A percentile compares a stretch with the other conserved stretches of the same genome.
These are phyloP conservation scores for Alviniconcha strummeri DNA, from an alignment of 2,888 invertebrate species.

Conservation along the genomic window DNA sequence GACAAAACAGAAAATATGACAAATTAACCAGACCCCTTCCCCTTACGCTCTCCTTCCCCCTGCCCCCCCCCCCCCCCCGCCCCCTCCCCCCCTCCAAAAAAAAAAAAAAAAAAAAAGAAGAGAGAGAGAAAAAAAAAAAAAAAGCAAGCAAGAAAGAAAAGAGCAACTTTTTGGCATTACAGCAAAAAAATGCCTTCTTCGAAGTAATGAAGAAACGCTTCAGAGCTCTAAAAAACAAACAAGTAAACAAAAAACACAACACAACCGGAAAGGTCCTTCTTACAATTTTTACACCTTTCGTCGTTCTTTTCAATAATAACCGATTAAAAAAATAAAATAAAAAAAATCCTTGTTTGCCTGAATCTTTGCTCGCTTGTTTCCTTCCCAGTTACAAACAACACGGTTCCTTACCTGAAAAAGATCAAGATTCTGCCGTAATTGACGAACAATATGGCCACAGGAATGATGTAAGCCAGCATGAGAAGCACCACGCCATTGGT, in stretches of 20 bases:
- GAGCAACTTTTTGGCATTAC: background rate
- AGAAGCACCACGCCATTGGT: conserved; percentile 80
- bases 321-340: background rate
- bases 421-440: conserved; percentile 82
- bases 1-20: background rate
- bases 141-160: background rate
- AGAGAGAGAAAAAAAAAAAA: too few species aligned
- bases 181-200: background rate
- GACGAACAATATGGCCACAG: conserved; percentile 90
- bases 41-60: background rate
- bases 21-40: too few species aligned
- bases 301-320: background rate
- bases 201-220: background rate
- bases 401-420: conserved; percentile 77
- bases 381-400: too few species aligned
- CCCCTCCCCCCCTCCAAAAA: background rate
- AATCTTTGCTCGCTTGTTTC: too few species aligned
- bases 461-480: conserved; percentile 91
- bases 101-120: background rate
- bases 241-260: too few species aligned
- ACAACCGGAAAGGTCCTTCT: background rate
- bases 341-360: background rate
- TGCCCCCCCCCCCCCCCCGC: background rate
- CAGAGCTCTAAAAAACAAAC: too few species aligned
- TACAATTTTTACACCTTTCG: background rate